Evolutionary conservation across 1,140 invertebrate species (phyloP).

Genomic region (Drosophila kurseongensis): DNA sequence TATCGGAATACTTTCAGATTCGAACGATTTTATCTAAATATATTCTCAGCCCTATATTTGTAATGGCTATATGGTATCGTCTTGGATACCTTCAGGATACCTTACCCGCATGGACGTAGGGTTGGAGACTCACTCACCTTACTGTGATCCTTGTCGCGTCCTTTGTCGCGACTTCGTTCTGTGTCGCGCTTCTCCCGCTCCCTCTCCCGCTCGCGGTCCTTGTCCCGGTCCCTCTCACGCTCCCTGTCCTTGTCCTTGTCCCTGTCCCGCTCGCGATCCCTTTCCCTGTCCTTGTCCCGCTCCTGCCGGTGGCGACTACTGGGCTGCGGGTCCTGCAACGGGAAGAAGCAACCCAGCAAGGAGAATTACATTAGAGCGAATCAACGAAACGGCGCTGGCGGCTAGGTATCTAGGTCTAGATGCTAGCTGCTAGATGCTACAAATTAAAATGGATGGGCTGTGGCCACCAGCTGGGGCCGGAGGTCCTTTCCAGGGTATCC

Average conservation of each 20-base stretch:
- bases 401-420: slow-evolving; percentile 16
- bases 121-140: slow-evolving; percentile 19
- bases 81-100: too few relatives aligned
- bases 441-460: slow-evolving; percentile 7
- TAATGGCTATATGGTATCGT: too few relatives aligned
- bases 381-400: neutral
- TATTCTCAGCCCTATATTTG: too few relatives aligned
- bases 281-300: slow-evolving; percentile 44
- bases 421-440: slow-evolving; percentile 12
- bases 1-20: too few relatives aligned
- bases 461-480: slow-evolving; percentile 12
- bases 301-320: slow-evolving; percentile 41
- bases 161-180: slow-evolving; percentile 27
- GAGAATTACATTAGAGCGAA: slow-evolving; percentile 28
- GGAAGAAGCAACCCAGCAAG: slow-evolving; percentile 7
- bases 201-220: slow-evolving; percentile 31
- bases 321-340: slow-evolving; percentile 55
- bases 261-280: slow-evolving; percentile 31
- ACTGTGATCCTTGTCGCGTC: slow-evolving; percentile 34
- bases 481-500: slow-evolving; percentile 14
- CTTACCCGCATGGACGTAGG: too few relatives aligned
- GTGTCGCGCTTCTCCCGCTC: slow-evolving; percentile 40
- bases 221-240: slow-evolving; percentile 47
- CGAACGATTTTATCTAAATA: too few relatives aligned
- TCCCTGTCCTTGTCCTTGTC: slow-evolving; percentile 15